A percentile compares a stretch with the other conserved stretches of the same genome.
Evolutionary conservation across 2,797 vertebrate species (phyloP).

Genomic region (Rhodeus uyekii): DNA sequence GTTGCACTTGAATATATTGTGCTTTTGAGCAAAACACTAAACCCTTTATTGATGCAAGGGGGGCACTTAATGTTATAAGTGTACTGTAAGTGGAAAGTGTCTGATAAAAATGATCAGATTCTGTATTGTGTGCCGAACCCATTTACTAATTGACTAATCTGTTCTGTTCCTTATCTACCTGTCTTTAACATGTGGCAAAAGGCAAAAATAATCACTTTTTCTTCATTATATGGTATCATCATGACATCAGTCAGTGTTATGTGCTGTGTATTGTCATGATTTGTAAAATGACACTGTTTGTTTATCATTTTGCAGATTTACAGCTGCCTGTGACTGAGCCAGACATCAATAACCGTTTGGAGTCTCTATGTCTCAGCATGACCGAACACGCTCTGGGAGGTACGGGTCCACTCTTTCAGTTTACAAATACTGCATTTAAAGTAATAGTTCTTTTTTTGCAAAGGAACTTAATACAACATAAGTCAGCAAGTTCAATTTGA

Average conservation of each 20-base stretch:
- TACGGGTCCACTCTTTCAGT: conserved; percentile 16
- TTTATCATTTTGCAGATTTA: conserved; percentile 80
- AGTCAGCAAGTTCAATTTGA: neutral
- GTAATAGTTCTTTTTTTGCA: neutral
- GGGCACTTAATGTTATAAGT: neutral
- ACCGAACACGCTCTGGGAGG: conserved; percentile 85
- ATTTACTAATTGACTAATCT: neutral
- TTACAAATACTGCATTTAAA: neutral
- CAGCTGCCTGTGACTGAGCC: conserved; percentile 93
- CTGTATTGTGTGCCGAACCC: neutral
- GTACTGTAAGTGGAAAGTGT: neutral
- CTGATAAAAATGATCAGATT: neutral
- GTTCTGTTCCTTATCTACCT: neutral
- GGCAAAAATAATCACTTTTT: neutral
- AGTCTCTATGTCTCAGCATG: conserved; percentile 98
- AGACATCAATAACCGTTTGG: conserved; percentile 98
- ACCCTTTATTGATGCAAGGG: neutral
- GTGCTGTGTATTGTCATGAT: neutral
- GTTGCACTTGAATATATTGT: neutral
- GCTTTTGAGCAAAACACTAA: neutral
- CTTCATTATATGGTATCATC: neutral
- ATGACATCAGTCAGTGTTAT: neutral
- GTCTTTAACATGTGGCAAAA: neutral
- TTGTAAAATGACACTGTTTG: neutral
- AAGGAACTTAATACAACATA: neutral